These are phyloP conservation scores for Entomyzon cyanotis DNA, from an alignment of 2,113 vertebrate genomes.

Conservation along the genomic window DNA sequence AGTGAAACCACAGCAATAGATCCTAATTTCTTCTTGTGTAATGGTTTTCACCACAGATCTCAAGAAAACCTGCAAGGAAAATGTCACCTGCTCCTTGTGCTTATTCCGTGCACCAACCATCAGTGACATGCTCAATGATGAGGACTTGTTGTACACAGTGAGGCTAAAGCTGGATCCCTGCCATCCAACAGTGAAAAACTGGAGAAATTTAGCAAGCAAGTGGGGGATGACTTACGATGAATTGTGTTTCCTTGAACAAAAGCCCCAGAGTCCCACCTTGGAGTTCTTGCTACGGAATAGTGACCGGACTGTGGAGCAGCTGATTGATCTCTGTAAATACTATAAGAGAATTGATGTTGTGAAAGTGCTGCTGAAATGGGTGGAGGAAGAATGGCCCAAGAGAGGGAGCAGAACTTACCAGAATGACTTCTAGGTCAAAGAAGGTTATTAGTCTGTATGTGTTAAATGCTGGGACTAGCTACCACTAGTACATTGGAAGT, in stretches of 20 bases:
- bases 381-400: constrained; percentile 93
- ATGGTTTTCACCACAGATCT: constrained; percentile 56
- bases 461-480: background rate
- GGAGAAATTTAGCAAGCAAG: constrained; percentile 98
- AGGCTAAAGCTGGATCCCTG: constrained; percentile 93
- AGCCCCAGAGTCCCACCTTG: constrained; percentile 91
- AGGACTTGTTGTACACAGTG: constrained; percentile 91
- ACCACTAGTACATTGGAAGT: background rate
- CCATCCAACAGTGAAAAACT: constrained; percentile 97
- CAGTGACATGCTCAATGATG: constrained; percentile 94
- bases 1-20: background rate
- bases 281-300: constrained; percentile 93
- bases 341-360: constrained; percentile 94
- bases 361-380: constrained; percentile 89
- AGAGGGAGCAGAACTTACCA: constrained; percentile 79
- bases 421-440: constrained; percentile 61
- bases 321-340: constrained; percentile 90
- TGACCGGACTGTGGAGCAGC: constrained; percentile 90
- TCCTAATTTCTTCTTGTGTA: constrained; percentile 4
- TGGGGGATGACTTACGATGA: constrained; percentile 99
- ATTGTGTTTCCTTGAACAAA: constrained; percentile 92
- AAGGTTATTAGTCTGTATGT: background rate
- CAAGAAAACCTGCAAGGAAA: constrained; percentile 62
- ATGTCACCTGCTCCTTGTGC: constrained; percentile 70
- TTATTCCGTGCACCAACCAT: constrained; percentile 85